These are phyloP conservation scores for Xiphias gladius DNA, from an alignment of 2,113 vertebrate species.

Conservation along the genomic window DNA sequence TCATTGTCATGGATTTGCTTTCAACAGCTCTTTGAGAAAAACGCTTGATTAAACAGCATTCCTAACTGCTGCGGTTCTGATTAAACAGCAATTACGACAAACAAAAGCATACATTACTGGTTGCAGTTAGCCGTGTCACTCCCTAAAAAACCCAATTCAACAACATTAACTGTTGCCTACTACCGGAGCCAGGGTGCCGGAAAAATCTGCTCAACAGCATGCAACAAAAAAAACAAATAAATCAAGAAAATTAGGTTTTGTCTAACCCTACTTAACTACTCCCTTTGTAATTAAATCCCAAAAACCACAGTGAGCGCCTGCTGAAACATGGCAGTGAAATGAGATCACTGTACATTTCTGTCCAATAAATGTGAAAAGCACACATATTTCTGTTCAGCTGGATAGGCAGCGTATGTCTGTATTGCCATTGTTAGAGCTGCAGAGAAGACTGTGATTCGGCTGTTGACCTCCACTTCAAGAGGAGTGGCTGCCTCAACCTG, in stretches of 20 bases:
- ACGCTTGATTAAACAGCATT: constrained; percentile 41
- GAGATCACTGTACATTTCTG: not conserved
- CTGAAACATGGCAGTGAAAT: not conserved
- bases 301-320: constrained; percentile 2
- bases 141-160: not conserved
- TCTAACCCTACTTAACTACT: not conserved
- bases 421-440: constrained; percentile 26
- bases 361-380: not conserved
- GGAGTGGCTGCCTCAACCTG: constrained; percentile 46
- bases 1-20: not conserved
- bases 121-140: constrained; percentile 37
- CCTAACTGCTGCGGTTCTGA: constrained; percentile 20
- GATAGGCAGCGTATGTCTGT: not conserved
- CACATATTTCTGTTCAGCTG: not conserved
- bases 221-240: constrained; percentile 1
- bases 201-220: not conserved
- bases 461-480: constrained; percentile 38
- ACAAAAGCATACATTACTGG: constrained; percentile 48
- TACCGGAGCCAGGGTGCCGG: not conserved
- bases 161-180: constrained; percentile 18
- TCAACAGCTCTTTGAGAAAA: constrained; percentile 40
- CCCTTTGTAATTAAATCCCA: not conserved
- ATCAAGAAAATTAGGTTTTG: not conserved
- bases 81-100: constrained; percentile 57
- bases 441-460: constrained; percentile 29